These are phyloP conservation scores for Chiroxiphia lanceolata DNA, from an alignment of 2,797 vertebrate genomes.

Conservation along the genomic window DNA sequence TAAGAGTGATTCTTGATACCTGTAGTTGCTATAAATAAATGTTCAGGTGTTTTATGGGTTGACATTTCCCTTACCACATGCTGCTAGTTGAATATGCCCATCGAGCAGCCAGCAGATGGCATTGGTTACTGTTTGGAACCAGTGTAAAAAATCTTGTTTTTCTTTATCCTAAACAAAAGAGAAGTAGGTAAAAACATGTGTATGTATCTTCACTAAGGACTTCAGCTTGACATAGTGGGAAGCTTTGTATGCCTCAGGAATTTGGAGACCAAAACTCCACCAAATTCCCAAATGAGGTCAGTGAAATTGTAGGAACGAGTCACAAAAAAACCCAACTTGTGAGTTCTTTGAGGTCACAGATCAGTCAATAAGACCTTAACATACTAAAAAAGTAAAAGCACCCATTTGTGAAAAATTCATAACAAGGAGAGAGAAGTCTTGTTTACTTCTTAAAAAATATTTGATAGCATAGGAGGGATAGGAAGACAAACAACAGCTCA, in stretches of 20 bases:
- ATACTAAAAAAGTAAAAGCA: not conserved
- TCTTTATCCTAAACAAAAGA: slow-evolving; percentile 79
- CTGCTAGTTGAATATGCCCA: slow-evolving; percentile 78
- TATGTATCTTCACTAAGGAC: not conserved
- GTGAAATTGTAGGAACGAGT: not conserved
- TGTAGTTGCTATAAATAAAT: not conserved
- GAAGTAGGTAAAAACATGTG: not conserved
- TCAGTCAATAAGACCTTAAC: not conserved
- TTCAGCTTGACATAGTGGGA: not conserved
- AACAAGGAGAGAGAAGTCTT: not conserved
- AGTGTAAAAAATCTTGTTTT: slow-evolving; percentile 73
- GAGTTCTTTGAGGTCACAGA: not conserved
- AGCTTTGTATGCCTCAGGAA: not conserved
- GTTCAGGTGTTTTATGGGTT: not conserved
- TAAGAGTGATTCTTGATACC: not conserved
- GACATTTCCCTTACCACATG: slow-evolving; percentile 75
- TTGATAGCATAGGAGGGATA: not conserved
- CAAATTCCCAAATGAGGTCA: not conserved
- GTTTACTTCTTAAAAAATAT: not conserved
- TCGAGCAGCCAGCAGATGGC: slow-evolving; percentile 84
- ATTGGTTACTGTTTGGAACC: slow-evolving; percentile 83
- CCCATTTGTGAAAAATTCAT: not conserved
- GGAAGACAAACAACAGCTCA: not conserved
- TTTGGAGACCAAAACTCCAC: not conserved
- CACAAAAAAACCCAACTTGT: rapidly evolving